Evolutionary conservation across 2,888 invertebrate species (phyloP).

Genomic region (Aphelenchoides bicaudatus): DNA sequence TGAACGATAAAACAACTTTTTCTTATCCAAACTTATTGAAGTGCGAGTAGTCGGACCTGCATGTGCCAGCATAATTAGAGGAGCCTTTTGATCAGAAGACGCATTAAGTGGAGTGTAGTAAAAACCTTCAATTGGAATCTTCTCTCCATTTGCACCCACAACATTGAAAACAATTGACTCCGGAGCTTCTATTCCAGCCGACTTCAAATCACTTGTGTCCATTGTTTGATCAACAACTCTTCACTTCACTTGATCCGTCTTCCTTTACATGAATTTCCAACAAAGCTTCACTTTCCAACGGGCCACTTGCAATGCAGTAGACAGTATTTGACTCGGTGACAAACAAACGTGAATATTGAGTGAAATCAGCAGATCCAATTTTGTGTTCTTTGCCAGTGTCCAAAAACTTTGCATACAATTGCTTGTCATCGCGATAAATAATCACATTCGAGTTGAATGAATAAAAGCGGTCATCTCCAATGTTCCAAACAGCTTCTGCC

Average conservation of each 20-base stretch:
- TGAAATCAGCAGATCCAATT: slow-evolving; percentile 5
- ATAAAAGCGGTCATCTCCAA: slow-evolving; percentile 34
- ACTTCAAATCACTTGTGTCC: no score
- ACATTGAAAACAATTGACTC: no score
- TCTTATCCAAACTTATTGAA: slow-evolving; percentile 55
- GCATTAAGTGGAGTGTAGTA: slow-evolving; percentile 60
- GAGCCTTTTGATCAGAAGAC: slow-evolving; percentile 58
- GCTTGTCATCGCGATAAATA: not conserved
- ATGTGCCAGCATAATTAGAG: slow-evolving; percentile 62
- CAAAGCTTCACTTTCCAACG: slow-evolving; percentile 20
- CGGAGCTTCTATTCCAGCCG: no score
- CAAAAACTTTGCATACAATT: slow-evolving; percentile 15
- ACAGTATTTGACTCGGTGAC: slow-evolving; percentile 9
- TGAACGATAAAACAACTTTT: slow-evolving; percentile 60
- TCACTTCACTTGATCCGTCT: no score
- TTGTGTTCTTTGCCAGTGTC: not conserved
- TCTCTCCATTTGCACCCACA: no score
- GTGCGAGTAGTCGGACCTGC: slow-evolving; percentile 62
- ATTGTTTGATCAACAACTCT: no score
- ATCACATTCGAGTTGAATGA: slow-evolving; percentile 12
- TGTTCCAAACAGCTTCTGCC: slow-evolving; percentile 45
- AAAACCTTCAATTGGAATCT: no score
- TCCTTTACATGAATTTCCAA: slow-evolving; percentile 22
- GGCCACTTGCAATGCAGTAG: slow-evolving; percentile 27
- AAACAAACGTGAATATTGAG: slow-evolving; percentile 8